phyloP scores from a whole-genome alignment of 1,140 invertebrate species.

The Drosophila kanapiae region DNA sequence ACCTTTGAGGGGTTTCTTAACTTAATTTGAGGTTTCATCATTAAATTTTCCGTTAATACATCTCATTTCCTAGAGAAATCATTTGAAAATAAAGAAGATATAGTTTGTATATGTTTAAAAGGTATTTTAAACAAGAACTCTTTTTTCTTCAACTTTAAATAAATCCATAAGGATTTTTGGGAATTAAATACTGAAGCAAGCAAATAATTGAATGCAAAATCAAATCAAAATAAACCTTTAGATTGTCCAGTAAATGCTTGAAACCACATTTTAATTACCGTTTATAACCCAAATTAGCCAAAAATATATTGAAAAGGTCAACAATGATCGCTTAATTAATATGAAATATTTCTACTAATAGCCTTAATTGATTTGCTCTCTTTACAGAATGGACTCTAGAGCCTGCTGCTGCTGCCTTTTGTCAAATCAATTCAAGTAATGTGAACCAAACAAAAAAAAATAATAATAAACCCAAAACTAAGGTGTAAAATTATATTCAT shows the following conservation, averaged over 20 bases:
- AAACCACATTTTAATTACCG: not conserved
- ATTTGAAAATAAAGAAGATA: no score
- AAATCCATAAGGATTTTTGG: no score
- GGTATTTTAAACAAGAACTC: not conserved
- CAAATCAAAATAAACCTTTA: no score
- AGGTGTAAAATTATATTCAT: not conserved
- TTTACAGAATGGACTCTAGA: slow-evolving; percentile 16
- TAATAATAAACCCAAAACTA: not conserved
- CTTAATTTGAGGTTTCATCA: no score
- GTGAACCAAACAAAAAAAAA: slow-evolving; percentile 3
- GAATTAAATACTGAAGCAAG: no score
- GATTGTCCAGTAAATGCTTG: not conserved
- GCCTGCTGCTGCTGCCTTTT: not conserved
- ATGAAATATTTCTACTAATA: slow-evolving; percentile 6
- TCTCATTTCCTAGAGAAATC: no score
- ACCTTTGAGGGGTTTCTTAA: no score
- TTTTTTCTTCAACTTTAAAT: not conserved
- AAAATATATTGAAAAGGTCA: not conserved
- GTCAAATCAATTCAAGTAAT: slow-evolving; percentile 9
- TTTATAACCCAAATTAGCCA: not conserved
- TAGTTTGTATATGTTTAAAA: not conserved
- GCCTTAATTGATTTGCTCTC: not conserved
- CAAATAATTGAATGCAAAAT: no score
- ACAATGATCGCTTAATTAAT: not conserved
- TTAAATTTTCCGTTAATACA: no score